Base-by-base conservation (phyloP, 2,888 invertebrate genomes). In the Drosophila kuntzei region DNA sequence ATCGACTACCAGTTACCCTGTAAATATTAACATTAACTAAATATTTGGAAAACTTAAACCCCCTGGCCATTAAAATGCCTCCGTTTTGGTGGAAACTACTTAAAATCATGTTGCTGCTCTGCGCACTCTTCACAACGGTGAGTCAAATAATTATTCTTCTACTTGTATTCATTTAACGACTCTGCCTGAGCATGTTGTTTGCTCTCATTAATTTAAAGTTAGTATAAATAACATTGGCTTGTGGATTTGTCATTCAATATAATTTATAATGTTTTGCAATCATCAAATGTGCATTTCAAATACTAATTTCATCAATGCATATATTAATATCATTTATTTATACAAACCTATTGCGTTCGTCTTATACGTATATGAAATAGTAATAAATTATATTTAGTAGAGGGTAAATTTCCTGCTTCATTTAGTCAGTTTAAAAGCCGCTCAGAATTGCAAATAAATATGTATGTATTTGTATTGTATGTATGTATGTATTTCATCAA, bases 61-160 rank as follows among this genome's bases (percentile, higher is more conserved):
- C 32, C n/a, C 34, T 37, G 50, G 36, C n/a, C 16, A 36, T 32
- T 36, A 57, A 63, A 39, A 84, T 86, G 84, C 64, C 67, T 63
- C 71, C 76, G 12, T 61, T 81, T 71, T 83, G 84, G 80, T 80
- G 69, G 69, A 80, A 59, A 74, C 50, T 86, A 18, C 55, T 86
- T 18, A 82, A 71, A 68, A 65, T 79, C 27, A 50, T 84, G 61
- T 59, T 86, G 59, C 63, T 86, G 61, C 66, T 86, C 64, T 76
- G 76, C 62, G 73, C 80, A 36, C 61, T 86, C 37, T 79, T 84
- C 49, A 71, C 84, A 46, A 71, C 74, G 81, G 85, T 85, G 50
- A 82, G 84, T 72, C 20, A 16, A 53, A 4, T 7, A 14, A 18
- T 18, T 12, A 0, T n/a, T 5, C 20, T 27, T 16, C 11, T 9